phyloP scores from a whole-genome alignment of 64 coral and sea anemone genomes.

The Hydrozoanthus tunicans region DNA sequence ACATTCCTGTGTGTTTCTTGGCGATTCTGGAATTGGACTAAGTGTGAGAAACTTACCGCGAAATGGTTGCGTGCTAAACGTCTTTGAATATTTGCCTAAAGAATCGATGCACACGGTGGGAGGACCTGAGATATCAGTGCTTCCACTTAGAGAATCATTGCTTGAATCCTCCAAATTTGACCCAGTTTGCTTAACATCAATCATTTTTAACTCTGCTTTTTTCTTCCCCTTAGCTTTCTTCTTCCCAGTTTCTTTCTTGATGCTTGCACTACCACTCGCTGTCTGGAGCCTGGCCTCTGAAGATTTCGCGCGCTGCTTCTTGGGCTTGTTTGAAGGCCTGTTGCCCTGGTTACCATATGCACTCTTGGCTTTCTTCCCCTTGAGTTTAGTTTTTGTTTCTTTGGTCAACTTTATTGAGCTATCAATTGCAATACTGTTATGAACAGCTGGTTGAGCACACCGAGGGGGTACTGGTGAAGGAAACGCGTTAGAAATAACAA shows the following conservation, averaged over 20 bases:
- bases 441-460: neutral
- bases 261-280: neutral
- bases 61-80: constrained; percentile 43
- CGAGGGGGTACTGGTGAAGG: constrained; percentile 17
- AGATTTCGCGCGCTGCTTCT: constrained; percentile 9
- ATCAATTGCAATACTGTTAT: constrained; percentile 25
- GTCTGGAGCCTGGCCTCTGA: neutral
- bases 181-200: constrained; percentile 68
- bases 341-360: neutral
- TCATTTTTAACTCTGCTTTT: constrained; percentile 71
- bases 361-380: constrained; percentile 49
- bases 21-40: constrained; percentile 89
- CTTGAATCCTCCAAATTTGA: constrained; percentile 24
- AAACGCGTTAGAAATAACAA: constrained; percentile 47
- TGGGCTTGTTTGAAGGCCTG: neutral
- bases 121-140: constrained; percentile 26
- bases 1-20: constrained; percentile 29
- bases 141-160: neutral
- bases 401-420: constrained; percentile 39
- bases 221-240: constrained; percentile 66
- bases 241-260: constrained; percentile 37
- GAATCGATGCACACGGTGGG: constrained; percentile 64
- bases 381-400: constrained; percentile 50
- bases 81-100: constrained; percentile 16
- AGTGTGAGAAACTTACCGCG: constrained; percentile 52